Conservation (phyloP, 2,797 vertebrate species). For the Mionectes olivaceus region DNA sequence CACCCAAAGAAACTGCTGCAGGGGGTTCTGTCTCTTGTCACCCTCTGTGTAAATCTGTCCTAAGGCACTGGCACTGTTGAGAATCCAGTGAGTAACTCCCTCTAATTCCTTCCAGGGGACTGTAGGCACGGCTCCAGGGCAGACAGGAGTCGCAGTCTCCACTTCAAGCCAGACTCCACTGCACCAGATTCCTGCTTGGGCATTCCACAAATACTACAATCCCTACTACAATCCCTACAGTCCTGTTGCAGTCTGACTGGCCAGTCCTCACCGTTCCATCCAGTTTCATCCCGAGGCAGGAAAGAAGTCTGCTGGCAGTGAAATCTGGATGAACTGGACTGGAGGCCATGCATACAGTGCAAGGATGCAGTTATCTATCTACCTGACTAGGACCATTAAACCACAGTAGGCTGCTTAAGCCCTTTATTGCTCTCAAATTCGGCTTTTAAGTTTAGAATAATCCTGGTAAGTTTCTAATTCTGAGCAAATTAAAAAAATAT, state of each 20-base stretch:
- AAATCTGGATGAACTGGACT: neutral
- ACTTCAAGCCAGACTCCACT: neutral
- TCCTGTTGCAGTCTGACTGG: neutral
- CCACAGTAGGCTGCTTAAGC: neutral
- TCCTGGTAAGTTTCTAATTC: neutral
- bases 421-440: neutral
- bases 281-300: neutral
- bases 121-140: accelerated
- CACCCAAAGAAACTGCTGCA: neutral
- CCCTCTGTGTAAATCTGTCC: neutral
- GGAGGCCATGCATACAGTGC: neutral
- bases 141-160: neutral
- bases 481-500: neutral
- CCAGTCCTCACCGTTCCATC: neutral
- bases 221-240: neutral
- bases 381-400: neutral
- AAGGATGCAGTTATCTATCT: neutral
- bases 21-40: neutral
- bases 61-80: neutral
- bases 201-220: neutral
- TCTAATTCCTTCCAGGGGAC: neutral
- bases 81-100: neutral
- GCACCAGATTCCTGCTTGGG: neutral
- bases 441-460: neutral
- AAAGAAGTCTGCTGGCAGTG: neutral